Evolutionary conservation across 2,797 vertebrate genomes (phyloP).

Genomic region (Clarias pachynema): DNA sequence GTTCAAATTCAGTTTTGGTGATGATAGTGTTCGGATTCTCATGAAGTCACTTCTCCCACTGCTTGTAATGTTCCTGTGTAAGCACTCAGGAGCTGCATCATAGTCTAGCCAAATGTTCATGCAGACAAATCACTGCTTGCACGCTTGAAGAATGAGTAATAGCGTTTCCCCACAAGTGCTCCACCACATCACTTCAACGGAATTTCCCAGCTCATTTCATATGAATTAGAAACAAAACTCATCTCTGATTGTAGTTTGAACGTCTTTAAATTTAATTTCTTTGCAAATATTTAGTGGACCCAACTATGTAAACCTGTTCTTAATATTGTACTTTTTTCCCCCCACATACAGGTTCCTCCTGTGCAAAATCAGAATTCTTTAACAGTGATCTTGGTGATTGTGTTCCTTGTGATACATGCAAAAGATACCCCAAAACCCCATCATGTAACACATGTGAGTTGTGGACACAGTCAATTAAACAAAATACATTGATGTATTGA

Average conservation of each 20-base stretch:
- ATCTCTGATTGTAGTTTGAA: constrained; percentile 11
- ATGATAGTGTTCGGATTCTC: constrained; percentile 33
- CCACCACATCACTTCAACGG: constrained; percentile 64
- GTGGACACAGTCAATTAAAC: constrained; percentile 9
- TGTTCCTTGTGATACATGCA: constrained; percentile 72
- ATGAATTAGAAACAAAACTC: constrained; percentile 47
- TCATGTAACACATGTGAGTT: constrained; percentile 80
- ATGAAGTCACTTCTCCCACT: constrained; percentile 46
- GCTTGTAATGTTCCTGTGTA: constrained; percentile 41
- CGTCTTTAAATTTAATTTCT: neutral
- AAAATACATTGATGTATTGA: neutral
- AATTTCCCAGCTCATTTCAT: constrained; percentile 61
- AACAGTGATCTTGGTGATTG: constrained; percentile 71
- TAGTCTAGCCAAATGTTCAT: constrained; percentile 40
- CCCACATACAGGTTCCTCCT: constrained; percentile 48
- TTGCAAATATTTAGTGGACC: neutral
- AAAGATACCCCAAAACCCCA: constrained; percentile 78
- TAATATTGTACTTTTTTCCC: neutral
- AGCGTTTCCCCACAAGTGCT: constrained; percentile 50
- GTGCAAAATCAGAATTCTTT: constrained; percentile 71
- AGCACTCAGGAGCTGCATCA: constrained; percentile 37
- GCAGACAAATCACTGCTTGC: constrained; percentile 50
- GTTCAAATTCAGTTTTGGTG: neutral
- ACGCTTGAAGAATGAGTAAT: constrained; percentile 56
- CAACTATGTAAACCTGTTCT: constrained; percentile 19